Conservation (phyloP, 1,140 invertebrate species). For the Nymphalis io region DNA sequence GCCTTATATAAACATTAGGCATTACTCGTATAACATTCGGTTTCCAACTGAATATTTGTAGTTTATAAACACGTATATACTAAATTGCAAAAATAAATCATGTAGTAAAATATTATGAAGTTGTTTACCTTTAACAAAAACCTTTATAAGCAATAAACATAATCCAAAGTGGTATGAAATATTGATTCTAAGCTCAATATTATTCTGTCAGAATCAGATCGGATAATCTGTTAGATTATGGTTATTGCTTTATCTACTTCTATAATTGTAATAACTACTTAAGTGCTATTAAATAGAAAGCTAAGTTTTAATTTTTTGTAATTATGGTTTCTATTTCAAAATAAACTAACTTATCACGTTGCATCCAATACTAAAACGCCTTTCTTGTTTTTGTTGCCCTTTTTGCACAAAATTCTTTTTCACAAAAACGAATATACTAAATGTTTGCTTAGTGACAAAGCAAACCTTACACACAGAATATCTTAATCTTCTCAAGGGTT, state of each 20-base stretch:
- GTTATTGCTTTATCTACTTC: too few species aligned
- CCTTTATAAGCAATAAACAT: too few species aligned
- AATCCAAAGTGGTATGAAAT: too few species aligned
- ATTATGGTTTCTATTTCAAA: slow-evolving; percentile 55
- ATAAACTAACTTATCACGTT: slow-evolving; percentile 76
- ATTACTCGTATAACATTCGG: too few species aligned
- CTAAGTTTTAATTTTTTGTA: background rate
- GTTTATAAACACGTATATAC: too few species aligned
- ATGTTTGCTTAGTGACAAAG: slow-evolving; percentile 73
- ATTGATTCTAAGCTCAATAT: too few species aligned
- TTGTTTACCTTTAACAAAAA: too few species aligned
- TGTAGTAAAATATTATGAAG: too few species aligned
- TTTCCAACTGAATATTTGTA: too few species aligned
- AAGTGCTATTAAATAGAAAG: background rate
- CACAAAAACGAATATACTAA: slow-evolving; percentile 62
- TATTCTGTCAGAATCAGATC: too few species aligned
- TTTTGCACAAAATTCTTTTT: slow-evolving; percentile 69
- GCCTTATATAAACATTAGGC: background rate
- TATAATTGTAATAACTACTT: background rate
- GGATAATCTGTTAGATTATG: too few species aligned
- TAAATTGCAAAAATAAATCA: too few species aligned
- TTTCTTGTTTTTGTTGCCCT: slow-evolving; percentile 64
- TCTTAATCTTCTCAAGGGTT: slow-evolving; percentile 46
- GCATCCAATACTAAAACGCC: slow-evolving; percentile 53
- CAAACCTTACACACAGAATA: slow-evolving; percentile 49